phyloP scores from a whole-genome alignment of 2,888 invertebrate species.

The Sphaerolaimus hirsutus region DNA sequence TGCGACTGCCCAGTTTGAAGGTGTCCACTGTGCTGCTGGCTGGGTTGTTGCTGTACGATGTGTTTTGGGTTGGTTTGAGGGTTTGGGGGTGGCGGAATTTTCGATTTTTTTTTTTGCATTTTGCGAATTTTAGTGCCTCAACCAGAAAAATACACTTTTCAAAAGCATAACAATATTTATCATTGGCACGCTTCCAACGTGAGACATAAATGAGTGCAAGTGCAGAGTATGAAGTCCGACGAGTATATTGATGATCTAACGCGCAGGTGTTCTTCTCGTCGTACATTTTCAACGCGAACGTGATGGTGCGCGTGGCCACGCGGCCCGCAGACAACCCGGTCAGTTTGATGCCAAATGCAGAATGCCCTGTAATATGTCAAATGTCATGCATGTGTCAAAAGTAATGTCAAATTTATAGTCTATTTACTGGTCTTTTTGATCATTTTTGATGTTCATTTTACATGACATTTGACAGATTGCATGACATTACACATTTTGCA shows the following conservation, averaged over 20 bases:
- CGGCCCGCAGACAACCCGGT: constrained; percentile 33
- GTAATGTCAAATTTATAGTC: too few relatives aligned
- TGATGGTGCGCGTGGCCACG: constrained; percentile 73
- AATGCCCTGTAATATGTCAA: too few relatives aligned
- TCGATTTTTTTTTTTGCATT: not conserved
- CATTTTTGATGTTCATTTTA: not conserved
- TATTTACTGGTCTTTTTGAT: not conserved
- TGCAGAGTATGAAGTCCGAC: too few relatives aligned
- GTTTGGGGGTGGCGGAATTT: constrained; percentile 7
- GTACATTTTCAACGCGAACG: constrained; percentile 89
- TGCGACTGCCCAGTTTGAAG: constrained; percentile 78
- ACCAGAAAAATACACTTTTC: not conserved
- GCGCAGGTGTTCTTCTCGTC: constrained; percentile 65
- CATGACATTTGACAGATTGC: too few relatives aligned
- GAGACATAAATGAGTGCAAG: too few relatives aligned
- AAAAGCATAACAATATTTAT: not conserved
- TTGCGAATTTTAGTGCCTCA: not conserved
- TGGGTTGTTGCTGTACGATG: constrained; percentile 76
- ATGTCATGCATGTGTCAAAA: too few relatives aligned
- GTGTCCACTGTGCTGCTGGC: constrained; percentile 76
- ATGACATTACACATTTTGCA: too few relatives aligned
- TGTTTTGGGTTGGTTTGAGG: constrained; percentile 52
- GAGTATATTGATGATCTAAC: not conserved
- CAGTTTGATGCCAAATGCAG: too few relatives aligned
- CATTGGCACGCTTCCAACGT: too few relatives aligned